A percentile compares a stretch with the other conserved stretches of the same genome.
These are phyloP conservation scores for Coreoperca whiteheadi DNA, from an alignment of 2,113 vertebrate genomes.

Conservation along the genomic window DNA sequence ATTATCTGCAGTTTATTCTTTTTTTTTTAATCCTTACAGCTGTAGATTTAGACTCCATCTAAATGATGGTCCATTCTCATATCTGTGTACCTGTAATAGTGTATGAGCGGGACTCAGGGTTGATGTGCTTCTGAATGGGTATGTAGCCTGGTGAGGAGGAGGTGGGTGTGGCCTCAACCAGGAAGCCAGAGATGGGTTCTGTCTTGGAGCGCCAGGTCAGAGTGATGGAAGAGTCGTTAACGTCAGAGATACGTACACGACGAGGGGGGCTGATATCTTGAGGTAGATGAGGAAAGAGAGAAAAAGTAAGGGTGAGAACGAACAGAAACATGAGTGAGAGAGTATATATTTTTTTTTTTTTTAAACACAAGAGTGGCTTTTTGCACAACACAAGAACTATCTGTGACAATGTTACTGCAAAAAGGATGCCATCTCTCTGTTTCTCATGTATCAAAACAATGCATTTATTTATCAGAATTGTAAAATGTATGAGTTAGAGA, in stretches of 20 bases:
- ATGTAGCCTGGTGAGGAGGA: conserved; percentile 78
- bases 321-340: background rate
- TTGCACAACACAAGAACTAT: background rate
- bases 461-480: background rate
- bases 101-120: conserved; percentile 85
- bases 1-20: background rate
- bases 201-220: conserved; percentile 95
- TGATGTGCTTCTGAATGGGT: conserved; percentile 88
- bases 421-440: background rate
- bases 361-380: background rate
- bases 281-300: background rate
- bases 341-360: background rate
- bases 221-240: conserved; percentile 92
- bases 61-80: background rate
- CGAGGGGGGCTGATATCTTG: conserved; percentile 95
- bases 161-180: conserved; percentile 87
- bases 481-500: conserved; percentile 2
- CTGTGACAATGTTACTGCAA: background rate
- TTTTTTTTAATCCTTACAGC: background rate
- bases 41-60: background rate
- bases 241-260: conserved; percentile 89
- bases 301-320: background rate
- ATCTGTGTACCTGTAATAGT: conserved; percentile 89
- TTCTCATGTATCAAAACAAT: background rate
- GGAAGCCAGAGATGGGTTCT: conserved; percentile 93